Evolutionary conservation across 2,888 invertebrate species (phyloP).

Genomic region (Toxonevra muliebris): DNA sequence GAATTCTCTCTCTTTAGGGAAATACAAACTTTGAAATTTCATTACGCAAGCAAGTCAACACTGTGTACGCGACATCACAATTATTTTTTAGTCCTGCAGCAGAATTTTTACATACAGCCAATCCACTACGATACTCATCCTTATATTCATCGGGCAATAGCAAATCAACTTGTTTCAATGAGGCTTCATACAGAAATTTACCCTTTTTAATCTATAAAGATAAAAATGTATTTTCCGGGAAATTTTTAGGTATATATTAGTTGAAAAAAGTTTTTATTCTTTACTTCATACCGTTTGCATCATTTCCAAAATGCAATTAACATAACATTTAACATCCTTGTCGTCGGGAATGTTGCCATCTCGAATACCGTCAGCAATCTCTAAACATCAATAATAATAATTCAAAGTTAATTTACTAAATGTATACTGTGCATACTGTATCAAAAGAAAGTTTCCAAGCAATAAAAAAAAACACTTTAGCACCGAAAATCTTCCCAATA

Average conservation of each 20-base stretch:
- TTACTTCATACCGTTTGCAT: conserved; percentile 66
- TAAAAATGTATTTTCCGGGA: not conserved
- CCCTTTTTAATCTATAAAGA: conserved; percentile 60
- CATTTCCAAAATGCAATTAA: conserved; percentile 67
- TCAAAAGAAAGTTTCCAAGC: no score
- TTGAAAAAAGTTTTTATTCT: not conserved
- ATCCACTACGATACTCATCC: conserved; percentile 51
- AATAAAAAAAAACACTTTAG: no score
- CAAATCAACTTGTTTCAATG: conserved; percentile 61
- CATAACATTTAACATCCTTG: conserved; percentile 66
- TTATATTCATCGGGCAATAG: conserved; percentile 60
- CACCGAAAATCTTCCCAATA: no score
- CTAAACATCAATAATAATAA: conserved; percentile 32
- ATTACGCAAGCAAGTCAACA: conserved; percentile 52
- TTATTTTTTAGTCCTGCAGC: conserved; percentile 59
- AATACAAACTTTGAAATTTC: conserved; percentile 57
- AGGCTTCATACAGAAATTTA: conserved; percentile 57
- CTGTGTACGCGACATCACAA: conserved; percentile 57
- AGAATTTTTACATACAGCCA: conserved; percentile 53
- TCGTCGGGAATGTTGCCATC: conserved; percentile 56
- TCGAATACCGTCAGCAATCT: conserved; percentile 54
- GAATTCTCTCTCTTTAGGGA: conserved; percentile 44
- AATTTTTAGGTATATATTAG: not conserved
- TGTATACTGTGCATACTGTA: no score
- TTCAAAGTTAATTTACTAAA: no score